A percentile compares a stretch with the other conserved stretches of the same genome.
Conservation (phyloP, 2,888 invertebrate species). For the Synergus laeviventris region DNA sequence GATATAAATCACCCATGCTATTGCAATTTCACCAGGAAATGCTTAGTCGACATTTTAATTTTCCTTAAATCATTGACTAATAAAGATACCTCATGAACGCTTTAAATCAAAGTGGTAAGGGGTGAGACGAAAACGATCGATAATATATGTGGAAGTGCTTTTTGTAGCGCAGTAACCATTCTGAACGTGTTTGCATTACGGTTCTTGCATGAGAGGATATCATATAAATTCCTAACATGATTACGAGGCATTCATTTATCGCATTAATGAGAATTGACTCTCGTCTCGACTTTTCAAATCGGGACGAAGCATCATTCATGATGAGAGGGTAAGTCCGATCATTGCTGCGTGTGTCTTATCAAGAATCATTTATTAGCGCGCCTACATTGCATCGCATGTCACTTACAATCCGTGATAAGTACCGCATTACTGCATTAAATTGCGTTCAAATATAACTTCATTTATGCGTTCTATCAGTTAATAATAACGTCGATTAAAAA, state of each 20-base stretch:
- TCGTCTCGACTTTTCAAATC: constrained; percentile 21
- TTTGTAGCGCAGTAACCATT: constrained; percentile 39
- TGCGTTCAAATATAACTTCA: constrained; percentile 8
- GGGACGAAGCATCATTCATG: constrained; percentile 29
- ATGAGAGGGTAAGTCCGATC: constrained; percentile 22
- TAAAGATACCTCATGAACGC: neutral
- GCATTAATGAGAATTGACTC: constrained; percentile 45
- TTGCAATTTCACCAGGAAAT: neutral
- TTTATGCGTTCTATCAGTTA: neutral
- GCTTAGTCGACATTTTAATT: neutral
- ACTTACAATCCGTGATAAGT: constrained; percentile 26
- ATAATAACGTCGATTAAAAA: constrained; percentile 24
- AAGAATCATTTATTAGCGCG: constrained; percentile 35
- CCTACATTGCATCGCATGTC: constrained; percentile 23
- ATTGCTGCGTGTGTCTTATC: constrained; percentile 11
- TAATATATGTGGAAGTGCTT: constrained; percentile 26
- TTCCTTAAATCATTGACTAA: constrained; percentile 3
- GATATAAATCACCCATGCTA: neutral
- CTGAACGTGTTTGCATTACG: constrained; percentile 37
- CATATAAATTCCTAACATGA: constrained; percentile 43
- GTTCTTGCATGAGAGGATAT: constrained; percentile 37
- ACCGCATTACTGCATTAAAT: constrained; percentile 27
- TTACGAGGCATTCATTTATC: constrained; percentile 42
- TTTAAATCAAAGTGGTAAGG: constrained; percentile 21
- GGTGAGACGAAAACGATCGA: constrained; percentile 6